Conservation (phyloP, 1,140 invertebrate genomes). For the Teleogryllus occipitalis region DNA sequence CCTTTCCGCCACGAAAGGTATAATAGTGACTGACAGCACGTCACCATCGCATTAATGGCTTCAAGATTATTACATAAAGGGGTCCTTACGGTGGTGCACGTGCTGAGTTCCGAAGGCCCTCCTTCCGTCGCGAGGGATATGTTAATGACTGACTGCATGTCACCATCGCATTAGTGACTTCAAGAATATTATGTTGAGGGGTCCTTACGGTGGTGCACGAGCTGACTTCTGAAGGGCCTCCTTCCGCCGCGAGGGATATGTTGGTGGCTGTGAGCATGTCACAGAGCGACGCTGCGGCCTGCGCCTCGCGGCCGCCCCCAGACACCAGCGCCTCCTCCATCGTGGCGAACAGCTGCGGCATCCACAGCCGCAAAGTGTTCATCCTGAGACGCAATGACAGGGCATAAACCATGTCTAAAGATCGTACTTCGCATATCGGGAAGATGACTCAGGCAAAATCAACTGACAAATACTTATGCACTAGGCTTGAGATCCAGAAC, state of each 20-base stretch:
- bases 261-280: neutral
- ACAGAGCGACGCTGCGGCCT: neutral
- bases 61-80: neutral
- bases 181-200: neutral
- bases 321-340: constrained; percentile 30
- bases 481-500: no score
- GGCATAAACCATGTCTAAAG: neutral
- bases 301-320: neutral
- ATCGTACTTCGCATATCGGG: no score
- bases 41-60: neutral
- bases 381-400: constrained; percentile 28
- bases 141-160: neutral
- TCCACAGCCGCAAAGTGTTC: constrained; percentile 37
- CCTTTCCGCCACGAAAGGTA: neutral
- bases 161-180: neutral
- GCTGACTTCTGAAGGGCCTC: neutral
- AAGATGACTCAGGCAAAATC: no score
- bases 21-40: neutral
- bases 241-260: neutral
- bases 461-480: no score
- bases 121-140: neutral
- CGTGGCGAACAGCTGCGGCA: constrained; percentile 37
- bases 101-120: neutral
- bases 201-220: neutral
- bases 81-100: neutral